Evolutionary conservation across 2,113 vertebrate species (phyloP).

Genomic region (Anhinga rufa): DNA sequence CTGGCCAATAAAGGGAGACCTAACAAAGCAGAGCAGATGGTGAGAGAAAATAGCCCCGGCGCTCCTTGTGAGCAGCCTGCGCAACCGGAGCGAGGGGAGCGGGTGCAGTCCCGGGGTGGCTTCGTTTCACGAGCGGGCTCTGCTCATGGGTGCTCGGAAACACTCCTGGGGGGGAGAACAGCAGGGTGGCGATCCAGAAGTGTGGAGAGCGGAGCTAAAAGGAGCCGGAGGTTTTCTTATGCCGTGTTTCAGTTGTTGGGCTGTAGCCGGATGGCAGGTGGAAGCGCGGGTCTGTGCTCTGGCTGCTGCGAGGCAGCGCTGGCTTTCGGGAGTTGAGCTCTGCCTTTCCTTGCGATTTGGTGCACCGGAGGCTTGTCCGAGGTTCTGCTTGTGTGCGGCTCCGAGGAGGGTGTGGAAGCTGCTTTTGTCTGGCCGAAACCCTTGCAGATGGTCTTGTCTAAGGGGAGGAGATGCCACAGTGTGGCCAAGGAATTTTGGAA

Average conservation of each 20-base stretch:
- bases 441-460: background rate
- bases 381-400: background rate
- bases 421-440: background rate
- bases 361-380: background rate
- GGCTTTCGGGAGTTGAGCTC: background rate
- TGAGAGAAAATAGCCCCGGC: background rate
- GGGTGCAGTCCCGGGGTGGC: background rate
- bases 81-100: background rate
- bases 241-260: background rate
- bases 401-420: background rate
- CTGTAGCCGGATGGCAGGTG: background rate
- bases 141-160: background rate
- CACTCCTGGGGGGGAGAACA: background rate
- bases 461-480: background rate
- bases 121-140: background rate
- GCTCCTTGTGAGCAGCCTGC: background rate
- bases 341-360: fast-evolving
- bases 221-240: background rate
- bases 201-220: background rate
- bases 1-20: constrained; percentile 15
- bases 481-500: background rate
- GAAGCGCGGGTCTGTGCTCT: background rate
- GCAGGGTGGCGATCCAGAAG: background rate
- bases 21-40: background rate
- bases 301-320: fast-evolving